Conservation (phyloP, 2,888 invertebrate species). For the Lithophane ornitopus region DNA sequence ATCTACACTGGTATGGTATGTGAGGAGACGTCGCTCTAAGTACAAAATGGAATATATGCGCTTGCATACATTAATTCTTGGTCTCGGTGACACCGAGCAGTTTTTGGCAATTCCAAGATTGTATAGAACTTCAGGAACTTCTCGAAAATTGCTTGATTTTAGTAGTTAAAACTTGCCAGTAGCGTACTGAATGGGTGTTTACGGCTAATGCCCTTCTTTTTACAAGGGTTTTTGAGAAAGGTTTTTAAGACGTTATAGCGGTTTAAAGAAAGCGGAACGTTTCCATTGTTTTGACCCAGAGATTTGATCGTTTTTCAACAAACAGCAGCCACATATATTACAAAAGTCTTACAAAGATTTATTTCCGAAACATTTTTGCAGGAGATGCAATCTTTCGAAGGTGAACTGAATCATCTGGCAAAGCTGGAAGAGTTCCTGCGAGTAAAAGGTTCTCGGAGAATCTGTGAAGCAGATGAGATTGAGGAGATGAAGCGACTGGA, state of each 20-base stretch:
- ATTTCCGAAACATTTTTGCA: constrained; percentile 66
- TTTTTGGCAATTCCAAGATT: no score
- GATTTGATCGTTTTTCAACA: background rate
- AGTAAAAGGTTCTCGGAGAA: constrained; percentile 94
- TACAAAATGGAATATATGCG: background rate
- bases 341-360: background rate
- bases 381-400: constrained; percentile 97
- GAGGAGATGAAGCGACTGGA: constrained; percentile 93
- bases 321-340: background rate
- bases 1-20: background rate
- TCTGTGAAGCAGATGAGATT: constrained; percentile 94
- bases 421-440: constrained; percentile 96
- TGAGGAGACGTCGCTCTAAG: background rate
- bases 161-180: background rate
- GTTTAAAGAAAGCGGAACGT: background rate
- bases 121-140: background rate
- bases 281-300: background rate
- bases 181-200: background rate
- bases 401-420: constrained; percentile 95
- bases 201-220: background rate
- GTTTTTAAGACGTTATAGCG: background rate
- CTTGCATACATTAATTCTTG: background rate
- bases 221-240: background rate
- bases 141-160: background rate
- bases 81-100: background rate